phyloP scores from a whole-genome alignment of 2,888 invertebrate species.

The Dicranocentrus wangi region DNA sequence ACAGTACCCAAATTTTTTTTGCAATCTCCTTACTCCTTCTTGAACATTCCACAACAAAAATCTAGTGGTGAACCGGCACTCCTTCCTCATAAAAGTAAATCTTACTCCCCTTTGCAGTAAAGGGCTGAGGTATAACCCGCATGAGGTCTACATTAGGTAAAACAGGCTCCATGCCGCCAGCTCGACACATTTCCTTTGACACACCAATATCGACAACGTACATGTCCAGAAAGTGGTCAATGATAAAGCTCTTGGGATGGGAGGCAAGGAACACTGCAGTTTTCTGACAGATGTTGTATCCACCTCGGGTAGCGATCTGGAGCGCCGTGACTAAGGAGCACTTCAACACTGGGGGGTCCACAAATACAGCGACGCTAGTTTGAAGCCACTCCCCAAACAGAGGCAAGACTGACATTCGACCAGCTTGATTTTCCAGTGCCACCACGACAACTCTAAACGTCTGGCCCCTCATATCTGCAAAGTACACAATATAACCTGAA shows the following conservation, averaged over 20 bases:
- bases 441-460: constrained; percentile 27
- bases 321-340: constrained; percentile 30
- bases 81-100: constrained; percentile 41
- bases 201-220: constrained; percentile 33
- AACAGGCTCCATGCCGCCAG: constrained; percentile 7
- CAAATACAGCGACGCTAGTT: constrained; percentile 7
- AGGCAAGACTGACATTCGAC: neutral
- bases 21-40: no score
- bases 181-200: neutral
- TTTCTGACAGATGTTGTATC: constrained; percentile 32
- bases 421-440: constrained; percentile 32
- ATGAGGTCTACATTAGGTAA: neutral
- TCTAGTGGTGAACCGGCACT: neutral
- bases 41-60: neutral
- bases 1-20: no score
- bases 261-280: constrained; percentile 21
- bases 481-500: no score
- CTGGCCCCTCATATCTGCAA: constrained; percentile 22
- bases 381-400: constrained; percentile 30
- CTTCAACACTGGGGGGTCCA: constrained; percentile 51
- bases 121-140: constrained; percentile 10
- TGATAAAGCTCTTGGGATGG: constrained; percentile 18
- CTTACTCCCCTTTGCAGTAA: constrained; percentile 17
- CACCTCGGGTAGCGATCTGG: constrained; percentile 24
- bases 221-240: constrained; percentile 45